phyloP scores from a whole-genome alignment of 2,888 invertebrate species.

The Zygogramma bicolorata region DNA sequence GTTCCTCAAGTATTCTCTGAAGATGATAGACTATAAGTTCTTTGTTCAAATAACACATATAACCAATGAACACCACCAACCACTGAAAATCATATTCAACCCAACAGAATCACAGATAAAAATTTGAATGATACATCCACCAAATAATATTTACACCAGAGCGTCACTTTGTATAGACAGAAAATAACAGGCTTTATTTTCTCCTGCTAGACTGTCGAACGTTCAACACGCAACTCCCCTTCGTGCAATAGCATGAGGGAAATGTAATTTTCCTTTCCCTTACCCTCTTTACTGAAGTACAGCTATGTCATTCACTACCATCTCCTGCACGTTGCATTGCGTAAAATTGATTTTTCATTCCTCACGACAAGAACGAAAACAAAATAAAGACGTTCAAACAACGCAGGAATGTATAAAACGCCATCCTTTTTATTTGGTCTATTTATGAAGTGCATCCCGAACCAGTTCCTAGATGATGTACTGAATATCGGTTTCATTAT shows the following conservation, averaged over 20 bases:
- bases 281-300: conserved; percentile 29
- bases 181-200: conserved; percentile 18
- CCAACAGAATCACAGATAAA: background rate
- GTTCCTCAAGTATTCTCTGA: background rate
- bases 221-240: conserved; percentile 27
- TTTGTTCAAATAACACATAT: background rate
- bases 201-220: conserved; percentile 15
- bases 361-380: background rate
- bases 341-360: background rate
- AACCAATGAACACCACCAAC: background rate
- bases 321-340: background rate
- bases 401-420: background rate
- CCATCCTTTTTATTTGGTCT: too few relatives aligned
- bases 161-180: background rate
- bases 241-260: conserved; percentile 17
- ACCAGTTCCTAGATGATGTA: too few relatives aligned
- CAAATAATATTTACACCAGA: background rate
- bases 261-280: conserved; percentile 30
- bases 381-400: background rate
- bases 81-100: background rate
- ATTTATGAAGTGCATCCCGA: too few relatives aligned
- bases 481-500: too few relatives aligned
- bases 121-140: too few relatives aligned
- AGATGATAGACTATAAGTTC: background rate
- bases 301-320: conserved; percentile 6